Conservation (phyloP, 2,888 invertebrate species). For the Tolmerus cingulatus region DNA sequence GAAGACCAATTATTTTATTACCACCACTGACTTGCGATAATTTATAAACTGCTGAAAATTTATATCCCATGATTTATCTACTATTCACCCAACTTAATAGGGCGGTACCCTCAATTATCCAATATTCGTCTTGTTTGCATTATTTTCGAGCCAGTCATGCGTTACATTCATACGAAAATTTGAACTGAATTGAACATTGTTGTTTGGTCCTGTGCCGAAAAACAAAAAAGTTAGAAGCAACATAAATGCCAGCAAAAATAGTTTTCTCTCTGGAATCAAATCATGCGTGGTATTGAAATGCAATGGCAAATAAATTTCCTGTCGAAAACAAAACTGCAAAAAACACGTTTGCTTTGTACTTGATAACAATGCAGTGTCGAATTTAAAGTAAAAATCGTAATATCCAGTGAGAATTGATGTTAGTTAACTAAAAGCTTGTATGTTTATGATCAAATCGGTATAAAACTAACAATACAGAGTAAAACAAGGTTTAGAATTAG, state of each 20-base stretch:
- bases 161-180: neutral
- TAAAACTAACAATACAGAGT: neutral
- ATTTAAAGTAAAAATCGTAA: neutral
- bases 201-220: neutral
- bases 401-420: neutral
- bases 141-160: neutral
- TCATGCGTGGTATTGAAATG: neutral
- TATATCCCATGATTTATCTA: neutral
- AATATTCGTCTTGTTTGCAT: neutral
- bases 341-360: neutral
- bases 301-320: neutral
- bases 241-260: neutral
- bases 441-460: neutral
- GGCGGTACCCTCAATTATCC: neutral
- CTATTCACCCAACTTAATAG: neutral
- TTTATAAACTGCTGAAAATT: neutral
- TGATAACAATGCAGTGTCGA: neutral
- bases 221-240: neutral
- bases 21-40: neutral
- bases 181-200: neutral
- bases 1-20: constrained; percentile 7
- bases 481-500: neutral
- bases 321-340: neutral
- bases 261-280: neutral
- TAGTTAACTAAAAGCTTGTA: neutral